A percentile compares a stretch with the other conserved stretches of the same genome.
Conservation (phyloP, 2,797 vertebrate species). For the Liparis tanakae region DNA sequence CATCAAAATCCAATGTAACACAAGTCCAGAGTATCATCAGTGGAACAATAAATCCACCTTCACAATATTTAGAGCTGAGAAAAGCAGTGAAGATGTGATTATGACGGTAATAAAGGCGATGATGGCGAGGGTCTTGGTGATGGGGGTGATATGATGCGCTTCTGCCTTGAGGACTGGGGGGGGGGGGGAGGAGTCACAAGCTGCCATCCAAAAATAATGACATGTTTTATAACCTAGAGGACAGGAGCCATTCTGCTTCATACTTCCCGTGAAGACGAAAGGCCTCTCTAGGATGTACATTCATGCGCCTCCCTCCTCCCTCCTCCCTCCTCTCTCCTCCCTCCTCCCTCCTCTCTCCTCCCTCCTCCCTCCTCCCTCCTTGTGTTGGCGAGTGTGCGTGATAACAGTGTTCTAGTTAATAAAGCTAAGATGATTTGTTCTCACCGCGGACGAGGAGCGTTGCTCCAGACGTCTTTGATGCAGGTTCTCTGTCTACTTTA, state of each 20-base stretch:
- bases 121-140: slow-evolving; percentile 3
- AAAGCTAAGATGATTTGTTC: not conserved
- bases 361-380: not conserved
- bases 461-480: not conserved
- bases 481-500: not conserved
- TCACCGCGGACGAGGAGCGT: not conserved
- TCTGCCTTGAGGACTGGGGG: slow-evolving; percentile 8
- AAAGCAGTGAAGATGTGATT: slow-evolving; percentile 19
- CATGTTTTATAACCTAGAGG: slow-evolving; percentile 8
- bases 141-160: slow-evolving; percentile 8
- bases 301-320: too few species aligned
- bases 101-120: slow-evolving; percentile 5
- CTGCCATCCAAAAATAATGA: slow-evolving; percentile 20
- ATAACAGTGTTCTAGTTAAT: not conserved
- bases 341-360: too few species aligned
- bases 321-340: too few species aligned
- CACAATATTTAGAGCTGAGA: not conserved
- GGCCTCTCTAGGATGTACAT: not conserved
- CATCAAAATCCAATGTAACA: not conserved
- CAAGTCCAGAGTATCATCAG: not conserved
- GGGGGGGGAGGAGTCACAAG: slow-evolving; percentile 2
- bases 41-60: not conserved
- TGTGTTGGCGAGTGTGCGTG: not conserved
- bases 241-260: slow-evolving; percentile 1
- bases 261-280: not conserved